phyloP scores from a whole-genome alignment of 2,797 vertebrate genomes.

The Cheirogaleus major region DNA sequence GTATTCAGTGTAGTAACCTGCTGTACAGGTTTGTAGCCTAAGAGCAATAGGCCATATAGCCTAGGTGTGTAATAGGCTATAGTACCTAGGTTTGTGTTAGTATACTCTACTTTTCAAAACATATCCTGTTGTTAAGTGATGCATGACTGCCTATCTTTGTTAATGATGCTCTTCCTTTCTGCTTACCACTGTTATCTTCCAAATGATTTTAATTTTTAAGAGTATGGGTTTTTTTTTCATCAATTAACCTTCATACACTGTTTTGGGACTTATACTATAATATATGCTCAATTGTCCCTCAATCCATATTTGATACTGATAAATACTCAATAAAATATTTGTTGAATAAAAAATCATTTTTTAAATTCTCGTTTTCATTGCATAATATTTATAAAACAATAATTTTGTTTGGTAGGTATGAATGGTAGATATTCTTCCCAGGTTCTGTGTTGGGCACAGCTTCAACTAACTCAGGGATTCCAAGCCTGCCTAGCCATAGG shows the following conservation, averaged over 20 bases:
- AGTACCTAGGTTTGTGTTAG: neutral
- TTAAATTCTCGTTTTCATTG: neutral
- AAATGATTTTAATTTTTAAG: slow-evolving; percentile 33
- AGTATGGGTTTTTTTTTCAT: neutral
- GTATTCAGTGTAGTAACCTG: neutral
- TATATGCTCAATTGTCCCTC: neutral
- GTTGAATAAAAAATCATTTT: slow-evolving; percentile 5
- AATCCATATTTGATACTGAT: slow-evolving; percentile 1
- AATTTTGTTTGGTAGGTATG: neutral
- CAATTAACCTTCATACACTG: neutral
- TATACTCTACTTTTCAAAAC: neutral
- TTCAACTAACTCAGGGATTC: slow-evolving; percentile 42
- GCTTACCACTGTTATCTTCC: neutral
- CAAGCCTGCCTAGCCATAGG: neutral
- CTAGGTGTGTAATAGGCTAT: neutral
- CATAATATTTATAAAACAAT: neutral
- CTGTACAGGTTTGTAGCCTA: neutral
- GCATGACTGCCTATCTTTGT: neutral
- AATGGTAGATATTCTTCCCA: neutral
- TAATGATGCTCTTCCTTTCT: neutral
- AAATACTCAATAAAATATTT: slow-evolving; percentile 41
- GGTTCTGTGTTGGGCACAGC: neutral
- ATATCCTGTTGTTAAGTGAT: neutral
- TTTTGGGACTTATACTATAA: neutral
- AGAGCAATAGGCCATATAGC: neutral